Percentiles rank a stretch among this genome's conserved stretches.
These are phyloP conservation scores for Tenebrio molitor DNA, from an alignment of 1,140 invertebrate genomes.

Conservation along the genomic window DNA sequence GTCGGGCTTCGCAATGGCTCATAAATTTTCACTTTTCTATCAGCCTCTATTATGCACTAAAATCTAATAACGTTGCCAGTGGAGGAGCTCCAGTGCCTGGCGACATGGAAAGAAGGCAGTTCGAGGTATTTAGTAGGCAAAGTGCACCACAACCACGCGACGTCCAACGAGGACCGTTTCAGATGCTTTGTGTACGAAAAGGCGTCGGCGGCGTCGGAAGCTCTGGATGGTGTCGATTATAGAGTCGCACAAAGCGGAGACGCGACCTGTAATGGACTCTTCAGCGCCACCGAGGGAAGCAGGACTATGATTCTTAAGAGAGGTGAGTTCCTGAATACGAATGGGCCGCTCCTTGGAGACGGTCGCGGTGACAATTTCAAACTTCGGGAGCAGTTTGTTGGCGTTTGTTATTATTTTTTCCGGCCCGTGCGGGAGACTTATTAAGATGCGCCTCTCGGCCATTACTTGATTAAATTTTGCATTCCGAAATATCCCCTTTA, in stretches of 20 bases:
- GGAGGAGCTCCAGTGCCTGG: constrained; percentile 88
- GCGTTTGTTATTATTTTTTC: constrained; percentile 36
- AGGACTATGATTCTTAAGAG: constrained; percentile 81
- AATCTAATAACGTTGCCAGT: constrained; percentile 70
- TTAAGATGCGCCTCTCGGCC: constrained; percentile 32
- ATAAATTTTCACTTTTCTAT: constrained; percentile 45
- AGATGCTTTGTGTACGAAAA: constrained; percentile 94
- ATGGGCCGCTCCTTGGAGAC: not conserved
- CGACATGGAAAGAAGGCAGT: constrained; percentile 91
- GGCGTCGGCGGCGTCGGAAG: constrained; percentile 67
- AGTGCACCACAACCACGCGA: constrained; percentile 85
- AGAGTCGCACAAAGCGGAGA: constrained; percentile 89
- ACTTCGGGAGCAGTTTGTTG: constrained; percentile 9
- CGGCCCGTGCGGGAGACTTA: constrained; percentile 4
- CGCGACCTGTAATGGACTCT: constrained; percentile 89
- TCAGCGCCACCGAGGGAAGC: constrained; percentile 83
- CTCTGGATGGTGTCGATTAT: constrained; percentile 75
- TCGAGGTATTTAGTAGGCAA: constrained; percentile 88
- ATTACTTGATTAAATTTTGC: constrained; percentile 46
- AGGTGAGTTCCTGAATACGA: constrained; percentile 67
- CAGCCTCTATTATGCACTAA: constrained; percentile 31
- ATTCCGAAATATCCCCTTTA: constrained; percentile 32
- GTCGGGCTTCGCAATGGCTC: constrained; percentile 7
- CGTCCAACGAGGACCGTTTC: constrained; percentile 91
- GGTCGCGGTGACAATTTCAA: constrained; percentile 14